Evolutionary conservation across 2,113 vertebrate genomes (phyloP).

Genomic region (Aptenodytes patagonicus): DNA sequence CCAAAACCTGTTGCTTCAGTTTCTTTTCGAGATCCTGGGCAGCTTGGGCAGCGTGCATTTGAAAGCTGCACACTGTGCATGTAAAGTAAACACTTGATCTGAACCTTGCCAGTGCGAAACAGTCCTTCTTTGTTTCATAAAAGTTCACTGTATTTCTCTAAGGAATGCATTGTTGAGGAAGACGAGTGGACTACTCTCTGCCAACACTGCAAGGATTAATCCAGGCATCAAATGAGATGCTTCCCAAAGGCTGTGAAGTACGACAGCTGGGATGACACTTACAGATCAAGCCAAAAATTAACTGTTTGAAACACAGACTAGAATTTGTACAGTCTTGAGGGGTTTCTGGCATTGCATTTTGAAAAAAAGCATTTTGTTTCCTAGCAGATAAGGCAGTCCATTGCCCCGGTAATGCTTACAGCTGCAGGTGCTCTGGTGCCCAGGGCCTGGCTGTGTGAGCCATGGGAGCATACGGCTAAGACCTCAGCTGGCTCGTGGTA

Average conservation of each 20-base stretch:
- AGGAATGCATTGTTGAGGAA: background rate
- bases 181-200: background rate
- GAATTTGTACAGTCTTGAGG: background rate
- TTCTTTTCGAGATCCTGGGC: background rate
- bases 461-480: background rate
- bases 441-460: background rate
- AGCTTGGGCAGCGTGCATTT: rapidly evolving
- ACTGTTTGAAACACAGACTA: background rate
- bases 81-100: background rate
- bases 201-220: background rate
- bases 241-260: background rate
- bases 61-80: background rate
- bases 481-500: background rate
- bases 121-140: slow-evolving; percentile 2
- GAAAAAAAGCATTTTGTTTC: background rate
- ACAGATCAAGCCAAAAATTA: background rate
- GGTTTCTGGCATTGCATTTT: background rate
- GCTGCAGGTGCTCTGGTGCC: background rate
- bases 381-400: background rate
- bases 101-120: background rate
- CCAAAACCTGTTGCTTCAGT: background rate
- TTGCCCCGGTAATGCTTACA: background rate
- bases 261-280: background rate
- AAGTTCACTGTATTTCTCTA: background rate
- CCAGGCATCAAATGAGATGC: background rate